phyloP scores from a whole-genome alignment of 2,113 vertebrate species.

The Embiotoca jacksoni region DNA sequence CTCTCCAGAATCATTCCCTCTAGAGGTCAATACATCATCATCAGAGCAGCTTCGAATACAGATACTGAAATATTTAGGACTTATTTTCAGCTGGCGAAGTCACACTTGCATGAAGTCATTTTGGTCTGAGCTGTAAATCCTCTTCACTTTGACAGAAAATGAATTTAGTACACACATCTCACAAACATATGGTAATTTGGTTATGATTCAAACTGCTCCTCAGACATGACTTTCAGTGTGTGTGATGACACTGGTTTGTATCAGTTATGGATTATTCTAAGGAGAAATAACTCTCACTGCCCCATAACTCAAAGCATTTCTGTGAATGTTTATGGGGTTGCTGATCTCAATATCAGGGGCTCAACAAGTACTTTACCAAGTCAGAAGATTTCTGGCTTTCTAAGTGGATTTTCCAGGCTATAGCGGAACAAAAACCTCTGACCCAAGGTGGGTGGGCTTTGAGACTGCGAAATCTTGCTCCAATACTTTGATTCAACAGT shows the following conservation, averaged over 20 bases:
- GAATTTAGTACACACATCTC: not conserved
- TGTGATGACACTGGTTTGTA: not conserved
- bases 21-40: conserved; percentile 54
- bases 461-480: not conserved
- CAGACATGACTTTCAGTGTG: not conserved
- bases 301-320: conserved; percentile 21
- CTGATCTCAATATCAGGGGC: conserved; percentile 38
- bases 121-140: conserved; percentile 21
- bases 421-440: conserved; percentile 16
- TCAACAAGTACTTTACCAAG: conserved; percentile 44
- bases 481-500: not conserved
- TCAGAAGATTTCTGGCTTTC: conserved; percentile 12
- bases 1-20: conserved; percentile 29
- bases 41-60: conserved; percentile 25
- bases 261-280: not conserved
- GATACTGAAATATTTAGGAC: conserved; percentile 23
- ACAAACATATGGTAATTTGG: not conserved
- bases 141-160: conserved; percentile 25
- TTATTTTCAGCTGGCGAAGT: conserved; percentile 22
- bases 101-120: conserved; percentile 9
- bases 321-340: conserved; percentile 19
- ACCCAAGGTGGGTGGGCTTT: not conserved
- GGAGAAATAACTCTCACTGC: not conserved
- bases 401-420: conserved; percentile 35
- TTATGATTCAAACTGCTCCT: not conserved